phyloP scores from a whole-genome alignment of 2,797 vertebrate species.

The Dendrocincla tyrannina region DNA sequence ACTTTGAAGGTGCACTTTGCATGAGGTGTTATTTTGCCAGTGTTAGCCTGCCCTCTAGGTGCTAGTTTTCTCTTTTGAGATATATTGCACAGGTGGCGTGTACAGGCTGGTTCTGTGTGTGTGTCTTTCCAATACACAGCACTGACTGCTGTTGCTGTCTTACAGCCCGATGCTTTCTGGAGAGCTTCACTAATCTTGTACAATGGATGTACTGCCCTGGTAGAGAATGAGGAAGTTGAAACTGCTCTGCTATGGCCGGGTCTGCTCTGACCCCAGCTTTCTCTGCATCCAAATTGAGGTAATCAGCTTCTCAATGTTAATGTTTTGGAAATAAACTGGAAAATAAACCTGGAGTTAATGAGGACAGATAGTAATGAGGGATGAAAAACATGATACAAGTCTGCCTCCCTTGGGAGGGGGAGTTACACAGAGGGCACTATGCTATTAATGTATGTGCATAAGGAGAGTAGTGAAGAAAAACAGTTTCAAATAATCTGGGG shows the following conservation, averaged over 20 bases:
- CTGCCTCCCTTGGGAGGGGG: neutral
- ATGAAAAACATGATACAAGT: neutral
- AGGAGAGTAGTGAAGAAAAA: neutral
- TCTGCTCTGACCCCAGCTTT: neutral
- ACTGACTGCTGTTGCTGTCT: neutral
- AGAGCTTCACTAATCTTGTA: neutral
- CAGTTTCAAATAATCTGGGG: neutral
- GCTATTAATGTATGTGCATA: neutral
- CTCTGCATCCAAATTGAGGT: neutral
- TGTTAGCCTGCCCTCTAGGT: neutral
- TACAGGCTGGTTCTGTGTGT: neutral
- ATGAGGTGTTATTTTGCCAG: neutral
- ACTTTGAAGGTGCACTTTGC: neutral
- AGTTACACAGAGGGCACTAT: neutral
- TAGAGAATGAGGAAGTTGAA: neutral
- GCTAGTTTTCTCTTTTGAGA: neutral
- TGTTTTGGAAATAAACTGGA: neutral
- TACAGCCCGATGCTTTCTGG: neutral
- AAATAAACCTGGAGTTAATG: neutral
- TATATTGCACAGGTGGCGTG: neutral
- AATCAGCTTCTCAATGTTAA: neutral
- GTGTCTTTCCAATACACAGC: neutral
- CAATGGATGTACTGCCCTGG: neutral
- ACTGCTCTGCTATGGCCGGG: neutral
- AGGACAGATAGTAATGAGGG: neutral